Base-by-base conservation (phyloP, 2,113 vertebrate genomes). In the Psilopsiagon aurifrons region DNA sequence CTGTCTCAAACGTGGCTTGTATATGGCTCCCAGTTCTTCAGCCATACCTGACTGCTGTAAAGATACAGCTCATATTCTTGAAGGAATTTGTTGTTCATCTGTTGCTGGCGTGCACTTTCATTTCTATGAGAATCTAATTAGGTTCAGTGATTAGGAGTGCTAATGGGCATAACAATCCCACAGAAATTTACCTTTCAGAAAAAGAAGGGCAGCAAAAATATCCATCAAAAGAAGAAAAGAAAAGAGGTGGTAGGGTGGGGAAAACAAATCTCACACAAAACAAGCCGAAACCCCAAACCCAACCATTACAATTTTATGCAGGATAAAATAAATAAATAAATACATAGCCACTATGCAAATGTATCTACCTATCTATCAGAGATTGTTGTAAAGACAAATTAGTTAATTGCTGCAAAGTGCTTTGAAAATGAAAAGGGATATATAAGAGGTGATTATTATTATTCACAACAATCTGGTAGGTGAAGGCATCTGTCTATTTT, bases 391-490 rank as follows among this genome's bases (percentile, higher is more conserved):
- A 89, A 90, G 96, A 95, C 90, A 94, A 96, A 97, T 96, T 95
- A 96, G 96, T 90, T 97, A 97, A 97, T 96, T 96, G 94, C 86
- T 85, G 94, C 91, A 84, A 95, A 94, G 94, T 96, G 96, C 96
- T 96, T 96, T 95, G 86, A 96, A 96, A 97, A 96, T 94, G 88
- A 96, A 96, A 97, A 95, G 93, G 93, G 88, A 96, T 97, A 94
- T 96, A 96, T 94, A 97, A 95, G 92, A 95, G 94, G 94, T 95
- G 95, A 97, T 97, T 97, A 97, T 95, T 96, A 96, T 96, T 97
- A 97, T 96, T 96, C 95, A 96, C 94, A 96, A 89, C 96, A 95
- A 96, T 96, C 96, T 97, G 92, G 94, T 96, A 96, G 91, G 95
- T 97, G 95, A 96, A 96, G 88, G 73, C 91, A 95, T 97, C 96